These are phyloP conservation scores for Criorhina ranunculi DNA, from an alignment of 2,888 invertebrate species.

Conservation along the genomic window DNA sequence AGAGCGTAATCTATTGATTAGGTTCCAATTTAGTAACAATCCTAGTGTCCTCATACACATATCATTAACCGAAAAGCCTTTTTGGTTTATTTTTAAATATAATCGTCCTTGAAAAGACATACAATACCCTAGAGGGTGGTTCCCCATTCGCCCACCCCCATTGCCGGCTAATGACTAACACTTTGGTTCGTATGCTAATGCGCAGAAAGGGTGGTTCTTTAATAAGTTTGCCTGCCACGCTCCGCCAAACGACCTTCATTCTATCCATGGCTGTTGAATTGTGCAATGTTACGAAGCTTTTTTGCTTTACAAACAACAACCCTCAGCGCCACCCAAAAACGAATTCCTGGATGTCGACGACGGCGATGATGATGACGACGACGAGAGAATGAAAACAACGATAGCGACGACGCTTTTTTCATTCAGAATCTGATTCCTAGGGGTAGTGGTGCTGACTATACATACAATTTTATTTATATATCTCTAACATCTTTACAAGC, in stretches of 20 bases:
- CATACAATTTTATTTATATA: slow-evolving; percentile 26
- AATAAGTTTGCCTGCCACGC: slow-evolving; percentile 53
- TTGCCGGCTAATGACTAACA: slow-evolving; percentile 72
- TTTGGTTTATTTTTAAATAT: slow-evolving; percentile 66
- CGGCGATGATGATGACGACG: background rate
- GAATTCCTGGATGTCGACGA: slow-evolving; percentile 61
- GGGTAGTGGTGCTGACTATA: slow-evolving; percentile 41
- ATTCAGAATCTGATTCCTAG: slow-evolving; percentile 70
- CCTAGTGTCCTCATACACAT: slow-evolving; percentile 6
- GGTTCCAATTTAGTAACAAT: slow-evolving; percentile 43
- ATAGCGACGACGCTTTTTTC: slow-evolving; percentile 70
- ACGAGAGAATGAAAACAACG: slow-evolving; percentile 40
- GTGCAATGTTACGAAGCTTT: slow-evolving; percentile 72
- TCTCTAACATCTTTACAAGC: slow-evolving; percentile 7
- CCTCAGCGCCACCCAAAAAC: slow-evolving; percentile 36
- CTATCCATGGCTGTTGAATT: slow-evolving; percentile 68
- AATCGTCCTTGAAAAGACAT: slow-evolving; percentile 64
- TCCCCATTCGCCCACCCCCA: background rate
- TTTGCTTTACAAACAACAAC: slow-evolving; percentile 66
- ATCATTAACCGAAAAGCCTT: slow-evolving; percentile 29
- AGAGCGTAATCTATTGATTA: slow-evolving; percentile 58
- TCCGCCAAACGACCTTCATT: slow-evolving; percentile 68
- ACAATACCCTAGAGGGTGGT: slow-evolving; percentile 8
- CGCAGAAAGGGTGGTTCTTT: slow-evolving; percentile 47
- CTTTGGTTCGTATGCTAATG: slow-evolving; percentile 59